Base-by-base conservation (phyloP, 2,797 vertebrate species). In the Oreochromis mossambicus region DNA sequence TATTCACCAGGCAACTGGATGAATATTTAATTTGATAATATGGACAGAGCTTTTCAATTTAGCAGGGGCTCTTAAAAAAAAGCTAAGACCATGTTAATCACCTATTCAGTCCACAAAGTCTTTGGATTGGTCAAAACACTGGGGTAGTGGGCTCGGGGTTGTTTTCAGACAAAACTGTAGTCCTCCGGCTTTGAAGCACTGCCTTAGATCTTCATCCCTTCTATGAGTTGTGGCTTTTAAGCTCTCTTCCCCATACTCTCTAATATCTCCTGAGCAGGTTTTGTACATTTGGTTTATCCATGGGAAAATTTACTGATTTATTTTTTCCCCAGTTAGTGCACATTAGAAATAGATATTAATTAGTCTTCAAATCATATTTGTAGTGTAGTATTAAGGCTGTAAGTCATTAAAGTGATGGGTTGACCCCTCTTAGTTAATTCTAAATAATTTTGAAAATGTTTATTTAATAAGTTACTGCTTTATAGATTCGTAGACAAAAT, bases 111-210 rank as follows among this genome's bases (percentile, higher is more conserved):
- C 50, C 54, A 32, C 29, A 77, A 68, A 34, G 55, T 76, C 77
- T 87, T 50, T 88, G 78, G 80, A 91, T 90, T 86, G 66, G 83
- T 81, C 66, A 83, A 81, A 87, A 87, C 63, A 54, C n/a, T 52
- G 17, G 15, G 51, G 78, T 24, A 14, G 85, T 85, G 83, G 79
- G 55, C 56, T 84, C 38, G 85, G 92, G 94, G 86, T 88, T 95
- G 92, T 95, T 95, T 95, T 95, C 95, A 94, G 94, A 94, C 83
- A 84, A 79, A 91, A 81, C 56, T 81, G 29, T 83, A 91, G 87
- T 78, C 78, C 81, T 85, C 86, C 86, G 86, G 83, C 94, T 94
- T 94, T 79, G 36, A 86, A 84, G 68, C 79, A 15, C 34, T 76
- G 79, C 86, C 83, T 77, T 87, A 93, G 86, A 54, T 70, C 50